A percentile compares a stretch with the other conserved stretches of the same genome.
Conservation (phyloP, 1,140 invertebrate genomes). For the Ectropis grisescens region DNA sequence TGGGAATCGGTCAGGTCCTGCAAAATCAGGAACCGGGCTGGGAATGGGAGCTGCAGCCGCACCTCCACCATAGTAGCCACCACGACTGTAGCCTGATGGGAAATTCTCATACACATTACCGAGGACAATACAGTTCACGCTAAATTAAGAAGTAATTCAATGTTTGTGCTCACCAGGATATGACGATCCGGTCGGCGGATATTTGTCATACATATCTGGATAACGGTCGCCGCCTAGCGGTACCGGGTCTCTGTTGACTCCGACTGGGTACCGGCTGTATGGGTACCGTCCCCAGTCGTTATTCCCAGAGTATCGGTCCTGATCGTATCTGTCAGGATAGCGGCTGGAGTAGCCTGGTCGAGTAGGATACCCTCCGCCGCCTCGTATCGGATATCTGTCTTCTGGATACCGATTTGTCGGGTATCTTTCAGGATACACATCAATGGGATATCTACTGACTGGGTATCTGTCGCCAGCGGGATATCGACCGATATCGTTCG, state of each 20-base stretch:
- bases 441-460: constrained; percentile 51
- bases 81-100: constrained; percentile 47
- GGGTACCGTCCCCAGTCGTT: constrained; percentile 63
- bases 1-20: constrained; percentile 38
- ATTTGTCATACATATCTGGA: constrained; percentile 62
- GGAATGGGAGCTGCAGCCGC: too few species aligned
- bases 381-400: constrained; percentile 53
- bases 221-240: constrained; percentile 60
- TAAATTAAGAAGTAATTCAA: constrained; percentile 3
- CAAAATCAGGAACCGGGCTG: constrained; percentile 43
- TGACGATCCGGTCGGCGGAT: constrained; percentile 64
- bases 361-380: constrained; percentile 43
- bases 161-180: constrained; percentile 49
- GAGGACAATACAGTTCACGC: neutral
- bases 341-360: constrained; percentile 48
- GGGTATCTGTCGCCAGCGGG: constrained; percentile 62
- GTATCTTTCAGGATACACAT: constrained; percentile 64
- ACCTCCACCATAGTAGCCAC: constrained; percentile 53
- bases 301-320: constrained; percentile 45
- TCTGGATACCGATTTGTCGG: constrained; percentile 61
- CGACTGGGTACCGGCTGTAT: constrained; percentile 49
- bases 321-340: constrained; percentile 57
- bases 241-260: constrained; percentile 56
- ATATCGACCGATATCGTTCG: constrained; percentile 12
- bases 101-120: constrained; percentile 2